These are phyloP conservation scores for Drosophila crucigera DNA, from an alignment of 2,888 invertebrate genomes.

Conservation along the genomic window DNA sequence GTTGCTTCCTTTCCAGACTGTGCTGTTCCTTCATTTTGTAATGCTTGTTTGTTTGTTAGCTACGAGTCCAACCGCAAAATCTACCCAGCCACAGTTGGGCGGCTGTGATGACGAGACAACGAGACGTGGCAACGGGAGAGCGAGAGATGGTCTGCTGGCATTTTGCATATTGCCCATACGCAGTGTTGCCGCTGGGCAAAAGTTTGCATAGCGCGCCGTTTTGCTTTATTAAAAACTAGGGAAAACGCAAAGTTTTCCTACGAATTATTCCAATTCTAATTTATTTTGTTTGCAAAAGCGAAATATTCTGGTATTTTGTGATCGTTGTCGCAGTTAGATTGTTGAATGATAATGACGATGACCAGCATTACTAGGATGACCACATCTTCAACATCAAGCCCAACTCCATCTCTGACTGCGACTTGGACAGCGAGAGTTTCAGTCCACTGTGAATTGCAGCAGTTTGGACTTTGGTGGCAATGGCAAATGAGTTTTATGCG, in stretches of 20 bases:
- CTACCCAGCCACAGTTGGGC: conserved; percentile 44
- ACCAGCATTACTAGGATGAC: conserved; percentile 13
- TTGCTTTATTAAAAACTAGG: conserved; percentile 79
- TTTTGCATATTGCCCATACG: conserved; percentile 81
- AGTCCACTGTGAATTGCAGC: conserved; percentile 12
- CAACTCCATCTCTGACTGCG: background rate
- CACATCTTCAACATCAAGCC: background rate
- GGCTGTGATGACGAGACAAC: conserved; percentile 14
- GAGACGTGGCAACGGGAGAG: background rate
- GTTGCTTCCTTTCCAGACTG: conserved; percentile 38
- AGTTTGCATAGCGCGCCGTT: conserved; percentile 69
- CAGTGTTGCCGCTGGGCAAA: conserved; percentile 72
- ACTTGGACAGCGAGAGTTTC: conserved; percentile 5
- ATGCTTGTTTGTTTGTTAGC: conserved; percentile 74
- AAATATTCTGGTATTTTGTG: conserved; percentile 71
- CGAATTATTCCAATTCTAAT: conserved; percentile 81
- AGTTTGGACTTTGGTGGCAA: conserved; percentile 31
- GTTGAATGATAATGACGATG: conserved; percentile 74
- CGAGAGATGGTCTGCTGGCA: conserved; percentile 51
- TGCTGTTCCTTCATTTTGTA: conserved; percentile 50
- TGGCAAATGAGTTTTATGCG: conserved; percentile 79
- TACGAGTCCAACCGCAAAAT: conserved; percentile 75
- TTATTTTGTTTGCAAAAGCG: conserved; percentile 76
- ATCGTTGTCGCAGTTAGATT: conserved; percentile 78
- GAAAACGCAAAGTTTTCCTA: conserved; percentile 66